A percentile compares a stretch with the other conserved stretches of the same genome.
Conservation (phyloP, 2,797 vertebrate species). For the Gymnopithys bicolor region DNA sequence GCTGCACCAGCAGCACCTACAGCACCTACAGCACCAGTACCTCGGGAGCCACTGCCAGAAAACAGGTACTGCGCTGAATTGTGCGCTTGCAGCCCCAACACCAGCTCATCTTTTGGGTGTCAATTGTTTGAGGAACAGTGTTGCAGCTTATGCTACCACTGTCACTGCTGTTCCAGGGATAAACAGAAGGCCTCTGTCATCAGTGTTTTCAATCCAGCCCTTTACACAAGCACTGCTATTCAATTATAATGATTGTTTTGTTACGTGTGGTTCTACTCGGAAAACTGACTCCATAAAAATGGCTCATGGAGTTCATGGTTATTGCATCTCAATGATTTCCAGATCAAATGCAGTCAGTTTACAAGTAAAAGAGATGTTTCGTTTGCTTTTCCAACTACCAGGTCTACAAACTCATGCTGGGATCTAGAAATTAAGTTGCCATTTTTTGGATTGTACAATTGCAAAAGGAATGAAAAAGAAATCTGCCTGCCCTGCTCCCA, state of each 20-base stretch:
- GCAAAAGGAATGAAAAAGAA: neutral
- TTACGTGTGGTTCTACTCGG: conserved; percentile 28
- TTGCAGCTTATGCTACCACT: neutral
- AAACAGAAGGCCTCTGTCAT: conserved; percentile 58
- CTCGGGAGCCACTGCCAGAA: neutral
- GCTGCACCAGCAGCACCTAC: neutral
- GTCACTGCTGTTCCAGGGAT: conserved; percentile 18
- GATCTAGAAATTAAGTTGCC: conserved; percentile 54
- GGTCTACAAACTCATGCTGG: conserved; percentile 54
- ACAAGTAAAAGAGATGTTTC: conserved; percentile 45
- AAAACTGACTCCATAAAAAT: conserved; percentile 59
- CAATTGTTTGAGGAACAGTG: neutral
- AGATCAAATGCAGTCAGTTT: conserved; percentile 58
- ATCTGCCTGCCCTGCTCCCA: neutral
- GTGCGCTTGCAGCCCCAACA: neutral
- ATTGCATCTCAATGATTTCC: conserved; percentile 65
- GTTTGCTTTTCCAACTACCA: conserved; percentile 61
- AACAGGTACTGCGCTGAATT: neutral
- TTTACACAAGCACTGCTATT: conserved; percentile 41
- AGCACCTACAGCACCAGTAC: neutral
- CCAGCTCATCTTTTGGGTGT: neutral
- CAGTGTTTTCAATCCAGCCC: conserved; percentile 26
- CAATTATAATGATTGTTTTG: conserved; percentile 49
- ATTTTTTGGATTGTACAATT: conserved; percentile 24
- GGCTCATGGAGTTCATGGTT: conserved; percentile 59